phyloP scores from a whole-genome alignment of 2,113 vertebrate species.

The Peromyscus leucopus region DNA sequence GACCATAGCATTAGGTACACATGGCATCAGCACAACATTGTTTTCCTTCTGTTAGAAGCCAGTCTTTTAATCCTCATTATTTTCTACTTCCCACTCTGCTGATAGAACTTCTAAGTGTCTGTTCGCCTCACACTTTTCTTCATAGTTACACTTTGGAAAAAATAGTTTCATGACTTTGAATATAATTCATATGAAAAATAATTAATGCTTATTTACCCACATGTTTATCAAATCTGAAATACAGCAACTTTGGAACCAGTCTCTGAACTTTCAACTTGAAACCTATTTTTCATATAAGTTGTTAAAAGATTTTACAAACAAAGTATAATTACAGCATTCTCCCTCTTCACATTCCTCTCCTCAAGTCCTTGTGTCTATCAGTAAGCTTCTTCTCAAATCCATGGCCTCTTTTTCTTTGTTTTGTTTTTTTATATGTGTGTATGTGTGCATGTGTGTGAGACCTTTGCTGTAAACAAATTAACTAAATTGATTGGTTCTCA shows the following conservation, averaged over 20 bases:
- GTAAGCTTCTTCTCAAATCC: background rate
- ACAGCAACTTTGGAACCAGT: background rate
- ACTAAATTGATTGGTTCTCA: conserved; percentile 68
- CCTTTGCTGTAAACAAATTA: conserved; percentile 68
- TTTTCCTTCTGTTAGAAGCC: background rate
- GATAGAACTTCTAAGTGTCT: background rate
- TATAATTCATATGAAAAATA: background rate
- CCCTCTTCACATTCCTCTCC: background rate
- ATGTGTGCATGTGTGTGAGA: too few species aligned
- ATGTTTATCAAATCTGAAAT: background rate
- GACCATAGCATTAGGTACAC: background rate
- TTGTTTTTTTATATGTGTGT: background rate
- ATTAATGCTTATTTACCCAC: background rate
- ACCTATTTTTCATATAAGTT: background rate
- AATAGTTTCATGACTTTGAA: background rate
- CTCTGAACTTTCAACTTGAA: background rate
- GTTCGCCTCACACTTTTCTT: background rate
- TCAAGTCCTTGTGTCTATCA: background rate
- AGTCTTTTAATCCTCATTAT: background rate
- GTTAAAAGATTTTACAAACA: background rate
- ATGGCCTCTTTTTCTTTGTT: background rate
- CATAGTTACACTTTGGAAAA: background rate
- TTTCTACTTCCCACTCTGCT: background rate
- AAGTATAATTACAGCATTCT: background rate
- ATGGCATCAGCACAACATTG: background rate